Evolutionary conservation across 2,797 vertebrate species (phyloP), one percentile per base, ranked within the genome.

Genomic region (Helostoma temminkii): DNA sequence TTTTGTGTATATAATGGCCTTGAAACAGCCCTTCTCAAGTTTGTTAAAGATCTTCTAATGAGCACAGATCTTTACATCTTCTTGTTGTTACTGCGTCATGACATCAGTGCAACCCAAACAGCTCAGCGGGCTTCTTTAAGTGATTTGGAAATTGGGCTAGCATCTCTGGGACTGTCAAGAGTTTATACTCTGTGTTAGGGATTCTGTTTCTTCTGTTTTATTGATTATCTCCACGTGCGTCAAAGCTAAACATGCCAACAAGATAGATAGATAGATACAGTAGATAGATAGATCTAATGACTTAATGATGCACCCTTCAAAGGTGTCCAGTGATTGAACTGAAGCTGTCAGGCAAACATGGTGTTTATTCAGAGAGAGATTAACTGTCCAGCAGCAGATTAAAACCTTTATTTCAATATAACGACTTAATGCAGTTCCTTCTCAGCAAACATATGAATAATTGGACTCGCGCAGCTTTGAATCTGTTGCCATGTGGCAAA

Each of bases 201-300:
- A 86, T 80, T 85, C 85, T 66, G 62, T 81, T 76, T 83, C 62
- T 82, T 85, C 72, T 81, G 65, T 74, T 76, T 74, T 65, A 83
- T 85, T 71, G 75, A 87, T 87, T 53, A 75, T 78, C 47, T 37
- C 49, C 54, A 65, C 18, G 9, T 1, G 9, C 66, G 70, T 74
- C 66, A 78, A 73, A 75, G 78, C 65, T 63, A n/a, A 46, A 26
- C 1, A 50, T 37, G 25, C 1, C 0, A 14, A n/a, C 9, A 2
- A 67, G 32, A 42, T 25, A 15, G 34, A 49, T 26, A n/a, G 34
- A 50, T 22, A 16, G n/a, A 50, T 43, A n/a, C n/a, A n/a, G n/a
- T n/a, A 22, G 16, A 49, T 15, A 32, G 19, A 53, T n/a, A 43
- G 46, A 42, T 41, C 19, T 26, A 54, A 58, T 9, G 2, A 28